These are phyloP conservation scores for Uria lomvia DNA, from an alignment of 2,113 vertebrate genomes.

Conservation along the genomic window DNA sequence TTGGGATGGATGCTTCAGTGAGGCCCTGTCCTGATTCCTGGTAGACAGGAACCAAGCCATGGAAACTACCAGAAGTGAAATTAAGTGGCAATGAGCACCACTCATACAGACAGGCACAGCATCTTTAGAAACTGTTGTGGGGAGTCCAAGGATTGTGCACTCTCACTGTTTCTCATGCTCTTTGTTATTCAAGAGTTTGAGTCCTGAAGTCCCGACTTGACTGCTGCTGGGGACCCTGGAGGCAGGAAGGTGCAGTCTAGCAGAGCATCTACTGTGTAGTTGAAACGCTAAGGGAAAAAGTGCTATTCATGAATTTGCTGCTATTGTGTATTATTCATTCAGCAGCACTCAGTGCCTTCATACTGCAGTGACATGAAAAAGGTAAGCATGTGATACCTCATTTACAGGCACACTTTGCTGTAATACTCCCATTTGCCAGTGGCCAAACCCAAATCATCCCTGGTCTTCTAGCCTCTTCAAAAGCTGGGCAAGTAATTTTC, in stretches of 20 bases:
- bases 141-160: no score
- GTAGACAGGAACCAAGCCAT: neutral
- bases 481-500: neutral
- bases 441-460: neutral
- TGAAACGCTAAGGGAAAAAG: neutral
- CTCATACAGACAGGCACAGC: neutral
- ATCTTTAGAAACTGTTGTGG: neutral
- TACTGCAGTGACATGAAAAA: neutral
- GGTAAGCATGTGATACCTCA: neutral
- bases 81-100: neutral
- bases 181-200: neutral
- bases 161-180: neutral
- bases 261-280: neutral
- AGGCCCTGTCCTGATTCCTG: neutral
- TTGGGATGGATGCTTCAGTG: neutral
- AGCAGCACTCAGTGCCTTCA: neutral
- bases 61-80: neutral
- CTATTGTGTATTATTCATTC: neutral
- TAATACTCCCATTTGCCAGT: neutral
- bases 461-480: neutral
- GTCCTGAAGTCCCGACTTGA: neutral
- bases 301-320: neutral
- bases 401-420: neutral
- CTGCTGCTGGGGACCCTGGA: neutral
- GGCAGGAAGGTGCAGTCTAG: neutral